Percentiles rank a stretch among this genome's conserved stretches.
These are phyloP conservation scores for Chaetops frenatus DNA, from an alignment of 2,113 vertebrate species.

Conservation along the genomic window DNA sequence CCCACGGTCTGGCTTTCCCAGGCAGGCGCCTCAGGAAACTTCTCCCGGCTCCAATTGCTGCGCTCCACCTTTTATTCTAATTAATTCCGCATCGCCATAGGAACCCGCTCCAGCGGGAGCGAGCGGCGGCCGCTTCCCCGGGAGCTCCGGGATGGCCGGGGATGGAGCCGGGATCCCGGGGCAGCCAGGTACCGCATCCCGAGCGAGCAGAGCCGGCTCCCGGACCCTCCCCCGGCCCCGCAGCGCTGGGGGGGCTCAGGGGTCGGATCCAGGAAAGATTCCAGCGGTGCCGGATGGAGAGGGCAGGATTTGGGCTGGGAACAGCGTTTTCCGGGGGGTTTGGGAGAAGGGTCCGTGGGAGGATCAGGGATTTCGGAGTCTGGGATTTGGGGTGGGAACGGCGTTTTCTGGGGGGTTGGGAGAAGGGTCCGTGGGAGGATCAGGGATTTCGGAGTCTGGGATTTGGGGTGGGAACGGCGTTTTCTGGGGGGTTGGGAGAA, in stretches of 20 bases:
- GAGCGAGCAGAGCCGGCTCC: fast-evolving
- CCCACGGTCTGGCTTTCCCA: neutral
- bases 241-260: fast-evolving
- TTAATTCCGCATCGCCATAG: slow-evolving; percentile 57
- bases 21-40: slow-evolving; percentile 17
- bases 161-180: neutral
- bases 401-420: no score
- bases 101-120: slow-evolving; percentile 25
- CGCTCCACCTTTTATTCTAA: slow-evolving; percentile 54
- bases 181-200: neutral
- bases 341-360: neutral
- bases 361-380: neutral
- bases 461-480: no score
- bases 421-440: no score
- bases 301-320: neutral
- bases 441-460: no score
- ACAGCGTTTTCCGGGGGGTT: fast-evolving
- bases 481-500: no score
- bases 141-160: neutral
- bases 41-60: neutral
- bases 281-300: neutral
- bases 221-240: neutral
- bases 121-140: neutral
- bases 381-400: no score
- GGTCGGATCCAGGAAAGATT: fast-evolving